phyloP scores from a whole-genome alignment of 2,113 vertebrate species.

The Dipodomys stephensi region DNA sequence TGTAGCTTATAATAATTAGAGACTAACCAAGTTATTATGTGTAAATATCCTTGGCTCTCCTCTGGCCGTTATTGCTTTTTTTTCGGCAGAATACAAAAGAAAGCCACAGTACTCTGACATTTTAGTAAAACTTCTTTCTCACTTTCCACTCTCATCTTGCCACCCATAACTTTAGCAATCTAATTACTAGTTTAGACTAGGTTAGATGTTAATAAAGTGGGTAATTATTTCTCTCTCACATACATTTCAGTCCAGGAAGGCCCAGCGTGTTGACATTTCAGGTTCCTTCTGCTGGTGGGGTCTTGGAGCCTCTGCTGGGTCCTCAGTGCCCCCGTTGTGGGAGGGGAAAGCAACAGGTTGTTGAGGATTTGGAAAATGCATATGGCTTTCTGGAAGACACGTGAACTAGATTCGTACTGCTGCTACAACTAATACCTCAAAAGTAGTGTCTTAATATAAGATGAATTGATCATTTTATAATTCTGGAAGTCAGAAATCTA shows the following conservation, averaged over 20 bases:
- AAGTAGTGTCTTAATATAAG: not conserved
- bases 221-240: not conserved
- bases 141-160: not conserved
- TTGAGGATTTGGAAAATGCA: not conserved
- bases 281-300: not conserved
- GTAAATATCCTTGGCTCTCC: not conserved
- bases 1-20: too few species aligned
- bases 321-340: not conserved
- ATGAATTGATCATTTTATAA: not conserved
- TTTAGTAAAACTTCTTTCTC: not conserved
- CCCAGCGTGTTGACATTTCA: not conserved
- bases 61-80: not conserved
- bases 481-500: constrained; percentile 10
- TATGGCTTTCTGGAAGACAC: not conserved
- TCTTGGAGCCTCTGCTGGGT: not conserved
- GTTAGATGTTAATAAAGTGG: not conserved
- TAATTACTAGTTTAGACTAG: not conserved
- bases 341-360: not conserved
- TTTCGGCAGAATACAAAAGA: not conserved
- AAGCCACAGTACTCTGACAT: rapidly evolving
- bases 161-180: not conserved
- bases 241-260: not conserved
- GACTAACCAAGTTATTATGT: not conserved
- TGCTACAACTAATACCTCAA: not conserved
- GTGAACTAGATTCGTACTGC: not conserved